Percentiles rank a stretch among this genome's conserved stretches.
These are phyloP conservation scores for Stomatorhinus ivindoensis DNA, from an alignment of 2,113 vertebrate genomes.

Conservation along the genomic window DNA sequence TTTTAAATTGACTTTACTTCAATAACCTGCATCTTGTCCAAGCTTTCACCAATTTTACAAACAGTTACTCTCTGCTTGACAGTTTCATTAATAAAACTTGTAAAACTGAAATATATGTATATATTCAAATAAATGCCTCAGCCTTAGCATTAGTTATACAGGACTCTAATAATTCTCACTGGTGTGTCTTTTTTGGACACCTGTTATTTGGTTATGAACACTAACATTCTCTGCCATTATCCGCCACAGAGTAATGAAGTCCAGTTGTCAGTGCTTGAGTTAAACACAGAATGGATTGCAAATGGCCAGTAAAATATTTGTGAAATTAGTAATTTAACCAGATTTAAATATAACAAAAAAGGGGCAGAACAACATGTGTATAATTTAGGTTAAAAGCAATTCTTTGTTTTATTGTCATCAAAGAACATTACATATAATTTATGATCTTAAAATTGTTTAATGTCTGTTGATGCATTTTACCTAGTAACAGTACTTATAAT, in stretches of 20 bases:
- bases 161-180: neutral
- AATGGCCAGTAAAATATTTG: neutral
- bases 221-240: neutral
- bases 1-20: neutral
- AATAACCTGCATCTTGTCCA: neutral
- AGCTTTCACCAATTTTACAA: neutral
- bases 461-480: neutral
- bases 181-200: neutral
- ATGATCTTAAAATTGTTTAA: neutral
- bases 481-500: neutral
- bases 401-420: neutral
- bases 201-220: neutral
- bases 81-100: neutral
- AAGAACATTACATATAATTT: neutral
- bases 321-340: neutral
- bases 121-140: neutral
- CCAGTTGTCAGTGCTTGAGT: neutral
- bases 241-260: neutral
- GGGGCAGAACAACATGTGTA: neutral
- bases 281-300: neutral
- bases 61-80: neutral
- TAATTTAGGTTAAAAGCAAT: neutral
- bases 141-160: neutral
- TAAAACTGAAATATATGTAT: neutral
- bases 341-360: neutral